Base-by-base conservation (phyloP, 2,888 invertebrate genomes). In the Agrochola macilenta region DNA sequence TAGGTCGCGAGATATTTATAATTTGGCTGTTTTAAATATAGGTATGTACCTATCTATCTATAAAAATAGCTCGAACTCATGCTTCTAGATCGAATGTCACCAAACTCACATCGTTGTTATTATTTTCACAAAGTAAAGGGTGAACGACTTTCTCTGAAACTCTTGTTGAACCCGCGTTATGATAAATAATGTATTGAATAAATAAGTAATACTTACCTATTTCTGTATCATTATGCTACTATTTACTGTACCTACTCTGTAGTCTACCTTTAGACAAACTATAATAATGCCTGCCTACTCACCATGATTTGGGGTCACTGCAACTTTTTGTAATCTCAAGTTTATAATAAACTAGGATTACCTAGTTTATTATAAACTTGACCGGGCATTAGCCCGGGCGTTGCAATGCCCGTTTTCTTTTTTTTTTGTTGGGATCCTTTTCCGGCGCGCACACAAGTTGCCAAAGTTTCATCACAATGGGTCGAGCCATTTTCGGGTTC, bases 1-100 rank as follows among this genome's bases (percentile, higher is more conserved):
- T 72, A 64, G 72, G 75, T 49, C 84, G n/a, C 58, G n/a, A n/a
- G 61, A 30, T 70, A 75, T 83, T 83, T 83, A 73, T 75, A n/a
- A 60, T 46, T 71, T 54, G 5, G 14, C 39, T 49, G 35, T 71
- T 54, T 20, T 39, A 30, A 57, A 61, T n/a, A 14, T 30, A 39
- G 39, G 39, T 39, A 7, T 7, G 7, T 39, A 39, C 39, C 39
- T 5, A 30, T 2, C 1, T 60, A 30, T 5, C 35, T 63, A 35
- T 23, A 20, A 20, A 14, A 12, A 57, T 57, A 66, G 8, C n/a
- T 70, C 11, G 23, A 57, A 46, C 54, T 60, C 54, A 49, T 20
- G 43, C 1, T 30, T 35, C 4, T 30, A 26, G 14, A 76, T 63
- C 30, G 3, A 54, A 61, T 46, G 52, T 68, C 26, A 66, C 11